Conservation (phyloP, 2,888 invertebrate genomes). For the Drosophila meridionalis region DNA sequence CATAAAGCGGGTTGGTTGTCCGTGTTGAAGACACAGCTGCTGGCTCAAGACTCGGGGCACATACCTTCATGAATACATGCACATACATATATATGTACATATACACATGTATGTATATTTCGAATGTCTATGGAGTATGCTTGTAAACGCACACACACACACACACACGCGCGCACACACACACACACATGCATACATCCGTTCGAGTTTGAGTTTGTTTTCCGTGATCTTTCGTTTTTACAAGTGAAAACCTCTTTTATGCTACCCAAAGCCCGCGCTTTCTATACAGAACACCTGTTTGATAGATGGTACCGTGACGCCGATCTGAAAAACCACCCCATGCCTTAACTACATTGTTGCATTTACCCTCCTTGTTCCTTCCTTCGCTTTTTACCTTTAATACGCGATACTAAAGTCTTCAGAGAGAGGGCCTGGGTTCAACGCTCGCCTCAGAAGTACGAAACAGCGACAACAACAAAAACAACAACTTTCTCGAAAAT, state of each 20-base stretch:
- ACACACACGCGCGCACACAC: not conserved
- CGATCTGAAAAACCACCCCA: constrained; percentile 64
- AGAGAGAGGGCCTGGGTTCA: constrained; percentile 42
- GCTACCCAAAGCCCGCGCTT: constrained; percentile 52
- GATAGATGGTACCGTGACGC: constrained; percentile 52
- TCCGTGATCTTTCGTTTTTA: constrained; percentile 42
- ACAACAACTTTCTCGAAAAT: not conserved
- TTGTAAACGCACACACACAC: not conserved
- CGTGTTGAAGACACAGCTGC: constrained; percentile 8
- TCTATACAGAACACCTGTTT: constrained; percentile 66
- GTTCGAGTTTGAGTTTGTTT: constrained; percentile 27
- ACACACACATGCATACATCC: not conserved
- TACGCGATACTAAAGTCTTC: constrained; percentile 19
- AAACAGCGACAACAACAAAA: not conserved
- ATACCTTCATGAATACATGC: no score
- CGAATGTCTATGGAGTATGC: not conserved
- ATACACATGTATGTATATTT: not conserved
- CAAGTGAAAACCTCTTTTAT: constrained; percentile 46
- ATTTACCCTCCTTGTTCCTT: constrained; percentile 24
- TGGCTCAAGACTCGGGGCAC: not conserved
- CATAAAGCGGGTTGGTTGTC: constrained; percentile 4
- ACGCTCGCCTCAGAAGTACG: constrained; percentile 40
- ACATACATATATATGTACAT: not conserved
- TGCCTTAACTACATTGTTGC: constrained; percentile 15
- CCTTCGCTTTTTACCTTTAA: constrained; percentile 17